A percentile compares a stretch with the other conserved stretches of the same genome.
Conservation (phyloP, 1,140 invertebrate species). For the Drepana arcuata region DNA sequence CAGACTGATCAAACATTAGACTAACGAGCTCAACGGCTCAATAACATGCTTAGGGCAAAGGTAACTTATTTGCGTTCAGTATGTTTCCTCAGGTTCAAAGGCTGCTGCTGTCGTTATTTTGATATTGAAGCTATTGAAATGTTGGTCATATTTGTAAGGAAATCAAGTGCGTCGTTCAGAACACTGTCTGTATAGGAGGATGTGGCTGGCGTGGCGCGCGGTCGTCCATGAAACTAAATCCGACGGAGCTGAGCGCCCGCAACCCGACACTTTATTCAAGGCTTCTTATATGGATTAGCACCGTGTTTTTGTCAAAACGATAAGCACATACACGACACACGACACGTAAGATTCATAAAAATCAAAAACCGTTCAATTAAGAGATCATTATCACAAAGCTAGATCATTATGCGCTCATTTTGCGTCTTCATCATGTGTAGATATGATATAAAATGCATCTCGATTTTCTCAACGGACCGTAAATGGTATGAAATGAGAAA, state of each 20-base stretch:
- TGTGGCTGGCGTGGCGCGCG: constrained; percentile 40
- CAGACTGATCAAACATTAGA: constrained; percentile 24
- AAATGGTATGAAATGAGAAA: constrained; percentile 67
- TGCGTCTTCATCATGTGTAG: constrained; percentile 21
- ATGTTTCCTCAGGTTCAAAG: background rate
- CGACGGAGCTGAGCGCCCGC: constrained; percentile 21
- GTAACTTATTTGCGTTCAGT: constrained; percentile 17
- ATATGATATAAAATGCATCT: constrained; percentile 40
- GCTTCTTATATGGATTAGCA: constrained; percentile 61
- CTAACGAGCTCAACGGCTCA: constrained; percentile 36
- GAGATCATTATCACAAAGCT: too few species aligned
- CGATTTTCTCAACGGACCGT: constrained; percentile 58
- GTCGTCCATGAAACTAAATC: constrained; percentile 53
- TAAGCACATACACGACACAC: too few species aligned
- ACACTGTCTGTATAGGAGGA: constrained; percentile 13
- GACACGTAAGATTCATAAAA: too few species aligned
- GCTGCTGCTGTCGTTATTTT: background rate
- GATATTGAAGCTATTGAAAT: background rate
- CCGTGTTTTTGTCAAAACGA: constrained; percentile 42
- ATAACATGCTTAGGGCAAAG: constrained; percentile 26
- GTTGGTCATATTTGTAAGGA: background rate
- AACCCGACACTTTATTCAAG: constrained; percentile 51
- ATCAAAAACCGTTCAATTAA: too few species aligned
- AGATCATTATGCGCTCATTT: too few species aligned
- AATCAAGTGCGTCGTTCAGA: constrained; percentile 9